phyloP scores from a whole-genome alignment of 2,888 invertebrate genomes.

The Eristalinus sepulchralis region DNA sequence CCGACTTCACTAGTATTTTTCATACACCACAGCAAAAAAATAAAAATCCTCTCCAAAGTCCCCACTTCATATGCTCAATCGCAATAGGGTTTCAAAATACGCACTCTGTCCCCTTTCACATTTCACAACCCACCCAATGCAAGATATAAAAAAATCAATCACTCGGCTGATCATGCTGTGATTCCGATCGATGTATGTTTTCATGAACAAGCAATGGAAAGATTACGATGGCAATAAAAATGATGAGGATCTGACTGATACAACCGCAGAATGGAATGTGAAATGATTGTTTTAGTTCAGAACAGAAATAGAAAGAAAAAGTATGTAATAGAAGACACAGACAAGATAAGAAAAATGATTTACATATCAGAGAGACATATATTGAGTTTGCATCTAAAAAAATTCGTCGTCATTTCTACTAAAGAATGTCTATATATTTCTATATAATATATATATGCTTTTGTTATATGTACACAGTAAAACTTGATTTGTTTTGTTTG shows the following conservation, averaged over 20 bases:
- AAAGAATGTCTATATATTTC: conserved; percentile 50
- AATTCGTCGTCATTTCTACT: conserved; percentile 65
- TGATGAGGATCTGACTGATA: background rate
- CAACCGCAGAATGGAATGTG: conserved; percentile 27
- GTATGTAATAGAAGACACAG: background rate
- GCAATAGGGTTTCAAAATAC: too few relatives aligned
- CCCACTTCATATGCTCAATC: too few relatives aligned
- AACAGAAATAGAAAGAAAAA: background rate
- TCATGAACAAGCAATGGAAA: conserved; percentile 3
- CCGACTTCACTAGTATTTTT: too few relatives aligned
- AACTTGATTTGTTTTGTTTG: conserved; percentile 16
- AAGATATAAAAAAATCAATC: conserved; percentile 2
- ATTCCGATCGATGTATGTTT: background rate
- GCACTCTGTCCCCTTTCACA: too few relatives aligned
- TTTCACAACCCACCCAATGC: background rate
- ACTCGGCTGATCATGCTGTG: background rate
- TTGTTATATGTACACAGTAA: conserved; percentile 64
- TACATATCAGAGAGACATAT: conserved; percentile 34
- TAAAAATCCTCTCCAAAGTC: too few relatives aligned
- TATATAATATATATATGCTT: conserved; percentile 20
- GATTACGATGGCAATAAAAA: background rate
- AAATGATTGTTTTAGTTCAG: conserved; percentile 30
- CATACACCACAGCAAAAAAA: too few relatives aligned
- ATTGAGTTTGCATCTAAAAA: conserved; percentile 54
- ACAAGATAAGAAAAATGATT: background rate